These are phyloP conservation scores for Microcebus murinus DNA, from an alignment of 2,113 vertebrate species.

Conservation along the genomic window DNA sequence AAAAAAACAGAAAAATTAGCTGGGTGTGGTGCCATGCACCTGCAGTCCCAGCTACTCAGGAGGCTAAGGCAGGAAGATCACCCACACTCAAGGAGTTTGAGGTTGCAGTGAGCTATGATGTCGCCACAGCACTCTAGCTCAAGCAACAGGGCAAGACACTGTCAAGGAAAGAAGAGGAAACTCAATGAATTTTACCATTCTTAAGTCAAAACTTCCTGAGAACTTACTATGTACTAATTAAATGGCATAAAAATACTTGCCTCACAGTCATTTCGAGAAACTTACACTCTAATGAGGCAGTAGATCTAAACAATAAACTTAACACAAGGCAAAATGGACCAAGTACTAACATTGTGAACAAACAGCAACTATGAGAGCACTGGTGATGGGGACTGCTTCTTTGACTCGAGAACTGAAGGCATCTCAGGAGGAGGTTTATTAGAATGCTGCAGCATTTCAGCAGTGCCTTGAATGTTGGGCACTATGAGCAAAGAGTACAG, in stretches of 20 bases:
- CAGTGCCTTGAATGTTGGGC: neutral
- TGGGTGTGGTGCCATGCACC: too few species aligned
- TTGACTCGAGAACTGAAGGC: neutral
- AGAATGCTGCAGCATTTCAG: neutral
- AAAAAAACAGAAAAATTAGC: too few species aligned
- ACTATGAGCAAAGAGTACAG: neutral
- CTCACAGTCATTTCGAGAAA: neutral
- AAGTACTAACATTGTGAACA: neutral
- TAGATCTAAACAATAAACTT: neutral
- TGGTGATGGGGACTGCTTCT: neutral
- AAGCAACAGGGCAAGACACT: too few species aligned
- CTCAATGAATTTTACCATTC: neutral
- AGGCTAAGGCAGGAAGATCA: too few species aligned
- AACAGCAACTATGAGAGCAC: neutral
- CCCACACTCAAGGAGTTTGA: too few species aligned
- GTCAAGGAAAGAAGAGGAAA: neutral
- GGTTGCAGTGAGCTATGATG: too few species aligned
- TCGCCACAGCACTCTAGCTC: too few species aligned
- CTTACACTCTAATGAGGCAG: neutral
- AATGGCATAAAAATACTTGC: neutral
- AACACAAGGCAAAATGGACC: neutral
- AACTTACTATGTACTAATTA: neutral
- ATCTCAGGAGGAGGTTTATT: neutral
- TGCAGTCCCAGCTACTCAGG: too few species aligned
- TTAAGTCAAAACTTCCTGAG: constrained; percentile 9